Conservation (phyloP, 2,888 invertebrate species). For the Ecliptopera silaceata region DNA sequence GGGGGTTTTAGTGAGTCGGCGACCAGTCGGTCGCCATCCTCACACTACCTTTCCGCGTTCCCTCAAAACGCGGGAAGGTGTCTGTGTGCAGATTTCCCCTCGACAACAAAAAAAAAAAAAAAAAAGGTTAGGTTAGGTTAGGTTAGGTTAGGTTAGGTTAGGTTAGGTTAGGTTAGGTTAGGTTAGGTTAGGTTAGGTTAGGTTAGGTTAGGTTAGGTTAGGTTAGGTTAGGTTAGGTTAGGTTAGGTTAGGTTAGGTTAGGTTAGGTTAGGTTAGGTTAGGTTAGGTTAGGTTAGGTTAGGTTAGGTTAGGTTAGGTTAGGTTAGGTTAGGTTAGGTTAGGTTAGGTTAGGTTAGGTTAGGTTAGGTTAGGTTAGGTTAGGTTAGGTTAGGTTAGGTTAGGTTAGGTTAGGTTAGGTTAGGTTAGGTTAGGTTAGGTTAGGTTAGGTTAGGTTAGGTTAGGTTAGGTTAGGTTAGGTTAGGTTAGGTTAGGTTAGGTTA, state of each 20-base stretch:
- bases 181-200: slow-evolving; percentile 13
- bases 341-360: slow-evolving; percentile 33
- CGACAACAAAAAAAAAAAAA: too few species aligned
- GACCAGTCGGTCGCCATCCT: too few species aligned
- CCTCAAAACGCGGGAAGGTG: too few species aligned
- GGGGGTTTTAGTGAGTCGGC: too few species aligned
- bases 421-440: too few species aligned
- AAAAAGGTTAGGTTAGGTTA: slow-evolving; percentile 12
- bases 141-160: slow-evolving; percentile 22
- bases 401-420: too few species aligned
- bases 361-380: slow-evolving; percentile 26
- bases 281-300: slow-evolving; percentile 32
- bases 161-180: slow-evolving; percentile 13
- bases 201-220: slow-evolving; percentile 9
- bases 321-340: slow-evolving; percentile 33
- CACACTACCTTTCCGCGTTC: too few species aligned
- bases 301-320: slow-evolving; percentile 33
- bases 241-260: too few species aligned
- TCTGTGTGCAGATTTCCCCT: too few species aligned
- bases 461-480: too few species aligned
- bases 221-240: not conserved
- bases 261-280: slow-evolving; percentile 28
- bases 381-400: slow-evolving; percentile 21
- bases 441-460: too few species aligned
- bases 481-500: too few species aligned